phyloP scores from a whole-genome alignment of 2,113 vertebrate species.

The Raja brachyura region DNA sequence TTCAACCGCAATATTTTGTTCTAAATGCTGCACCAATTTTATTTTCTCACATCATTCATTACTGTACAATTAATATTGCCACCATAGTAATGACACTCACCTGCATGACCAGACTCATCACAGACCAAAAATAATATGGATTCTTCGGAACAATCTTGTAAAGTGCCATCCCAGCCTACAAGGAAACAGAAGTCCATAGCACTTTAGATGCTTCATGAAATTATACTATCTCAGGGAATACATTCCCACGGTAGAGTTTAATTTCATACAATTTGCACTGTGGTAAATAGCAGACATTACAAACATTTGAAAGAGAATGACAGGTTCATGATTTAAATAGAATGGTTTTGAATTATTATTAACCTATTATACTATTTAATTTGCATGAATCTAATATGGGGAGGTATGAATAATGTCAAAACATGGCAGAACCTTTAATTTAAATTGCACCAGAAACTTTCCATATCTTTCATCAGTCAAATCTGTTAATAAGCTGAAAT shows the following conservation, averaged over 20 bases:
- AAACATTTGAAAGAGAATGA: neutral
- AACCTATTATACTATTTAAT: neutral
- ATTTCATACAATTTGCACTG: neutral
- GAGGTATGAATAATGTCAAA: neutral
- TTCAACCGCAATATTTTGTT: neutral
- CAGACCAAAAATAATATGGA: slow-evolving; percentile 98
- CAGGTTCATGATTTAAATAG: neutral
- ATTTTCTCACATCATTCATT: neutral
- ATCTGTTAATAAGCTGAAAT: neutral
- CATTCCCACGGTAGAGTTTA: neutral
- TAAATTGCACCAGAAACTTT: neutral
- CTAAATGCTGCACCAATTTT: neutral
- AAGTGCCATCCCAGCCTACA: slow-evolving; percentile 93
- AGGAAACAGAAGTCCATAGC: slow-evolving; percentile 47
- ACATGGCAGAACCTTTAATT: neutral
- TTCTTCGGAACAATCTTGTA: slow-evolving; percentile 99
- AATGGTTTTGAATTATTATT: neutral
- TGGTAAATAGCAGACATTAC: too few species aligned
- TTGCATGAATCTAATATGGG: neutral
- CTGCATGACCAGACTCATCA: slow-evolving; percentile 99
- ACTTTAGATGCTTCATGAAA: neutral
- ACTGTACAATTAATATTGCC: neutral
- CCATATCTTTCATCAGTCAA: neutral
- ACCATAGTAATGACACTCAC: slow-evolving; percentile 52
- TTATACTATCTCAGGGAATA: neutral